Conservation (phyloP, 1,140 invertebrate genomes). For the Idris sp. region DNA sequence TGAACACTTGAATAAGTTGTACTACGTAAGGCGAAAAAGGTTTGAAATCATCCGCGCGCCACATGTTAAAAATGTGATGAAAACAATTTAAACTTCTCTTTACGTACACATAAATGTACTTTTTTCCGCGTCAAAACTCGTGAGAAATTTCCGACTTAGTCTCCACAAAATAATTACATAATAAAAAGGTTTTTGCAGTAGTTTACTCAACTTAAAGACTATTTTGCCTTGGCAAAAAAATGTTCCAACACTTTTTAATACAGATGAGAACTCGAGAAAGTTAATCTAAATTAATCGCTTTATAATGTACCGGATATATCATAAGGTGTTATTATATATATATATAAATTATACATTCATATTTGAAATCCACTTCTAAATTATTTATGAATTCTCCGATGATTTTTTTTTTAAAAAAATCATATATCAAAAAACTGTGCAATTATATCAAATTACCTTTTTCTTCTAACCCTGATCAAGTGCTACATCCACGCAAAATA, state of each 20-base stretch:
- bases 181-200: constrained; percentile 13
- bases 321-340: no score
- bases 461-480: no score
- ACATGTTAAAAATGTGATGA: constrained; percentile 40
- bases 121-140: constrained; percentile 28
- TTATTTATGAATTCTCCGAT: no score
- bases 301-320: no score
- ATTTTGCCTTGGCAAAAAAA: constrained; percentile 5
- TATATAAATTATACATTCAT: no score
- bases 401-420: no score
- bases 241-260: not conserved
- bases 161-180: constrained; percentile 46
- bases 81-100: constrained; percentile 31
- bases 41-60: constrained; percentile 23
- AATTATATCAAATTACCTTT: no score
- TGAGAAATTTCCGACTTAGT: constrained; percentile 34
- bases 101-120: constrained; percentile 10
- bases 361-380: no score
- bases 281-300: no score
- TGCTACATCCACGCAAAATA: no score
- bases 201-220: not conserved
- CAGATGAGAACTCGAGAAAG: not conserved
- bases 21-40: constrained; percentile 7
- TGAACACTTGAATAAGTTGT: constrained; percentile 18
- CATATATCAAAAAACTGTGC: no score